Percentiles rank a stretch among this genome's conserved stretches.
Evolutionary conservation across 2,888 invertebrate genomes (phyloP).

Genomic region (Seira ritae): DNA sequence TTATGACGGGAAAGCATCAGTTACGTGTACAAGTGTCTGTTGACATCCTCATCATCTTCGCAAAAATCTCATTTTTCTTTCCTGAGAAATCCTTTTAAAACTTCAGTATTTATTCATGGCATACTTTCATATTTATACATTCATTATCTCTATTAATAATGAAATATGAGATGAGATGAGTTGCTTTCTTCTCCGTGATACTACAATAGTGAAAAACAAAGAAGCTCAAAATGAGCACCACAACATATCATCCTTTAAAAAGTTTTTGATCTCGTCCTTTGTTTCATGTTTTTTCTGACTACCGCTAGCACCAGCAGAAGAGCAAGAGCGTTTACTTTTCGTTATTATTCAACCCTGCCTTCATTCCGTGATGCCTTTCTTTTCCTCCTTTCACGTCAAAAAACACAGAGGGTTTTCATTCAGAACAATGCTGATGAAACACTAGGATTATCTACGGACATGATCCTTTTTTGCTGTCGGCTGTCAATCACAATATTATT

Average conservation of each 20-base stretch:
- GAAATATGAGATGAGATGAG: conserved; percentile 10
- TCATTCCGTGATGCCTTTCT: background rate
- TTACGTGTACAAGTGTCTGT: background rate
- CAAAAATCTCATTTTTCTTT: background rate
- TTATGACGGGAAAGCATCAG: background rate
- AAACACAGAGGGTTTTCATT: background rate
- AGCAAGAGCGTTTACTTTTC: background rate
- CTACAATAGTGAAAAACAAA: background rate
- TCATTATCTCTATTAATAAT: conserved; percentile 7
- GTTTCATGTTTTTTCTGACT: background rate
- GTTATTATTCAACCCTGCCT: no score
- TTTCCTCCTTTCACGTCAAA: background rate
- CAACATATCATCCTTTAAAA: background rate
- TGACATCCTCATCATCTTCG: background rate
- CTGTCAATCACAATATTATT: background rate
- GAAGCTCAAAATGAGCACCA: background rate
- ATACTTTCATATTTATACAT: conserved; percentile 10
- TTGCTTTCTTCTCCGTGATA: background rate
- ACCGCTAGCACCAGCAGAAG: conserved; percentile 7
- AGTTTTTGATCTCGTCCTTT: background rate
- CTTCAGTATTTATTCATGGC: conserved; percentile 12
- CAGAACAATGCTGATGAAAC: no score
- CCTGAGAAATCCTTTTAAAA: conserved; percentile 6
- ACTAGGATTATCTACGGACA: background rate
- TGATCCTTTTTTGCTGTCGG: conserved; percentile 17